Base-by-base conservation (phyloP, 2,888 invertebrate genomes). In the Calliscelio sp. region DNA sequence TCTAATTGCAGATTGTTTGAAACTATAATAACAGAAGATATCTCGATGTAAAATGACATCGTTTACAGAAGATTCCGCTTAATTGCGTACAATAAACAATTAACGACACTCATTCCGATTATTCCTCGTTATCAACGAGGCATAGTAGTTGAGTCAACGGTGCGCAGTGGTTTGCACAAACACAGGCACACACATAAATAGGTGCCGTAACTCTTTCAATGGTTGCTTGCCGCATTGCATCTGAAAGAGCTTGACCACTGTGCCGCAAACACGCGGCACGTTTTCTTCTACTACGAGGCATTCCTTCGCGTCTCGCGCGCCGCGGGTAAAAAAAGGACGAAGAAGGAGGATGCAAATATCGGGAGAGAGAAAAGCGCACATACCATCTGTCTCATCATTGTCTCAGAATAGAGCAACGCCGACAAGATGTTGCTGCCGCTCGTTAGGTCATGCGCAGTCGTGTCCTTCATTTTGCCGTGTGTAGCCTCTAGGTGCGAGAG, bases 331-430 rank as follows among this genome's bases (percentile, higher is more conserved):
- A n/a, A n/a, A n/a, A n/a, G n/a, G n/a, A n/a, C n/a, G n/a, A n/a
- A n/a, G n/a, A n/a, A n/a, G n/a, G n/a, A 65, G 83, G 85, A 85
- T 70, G 75, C 81, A 84, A 79, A 84, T 81, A 85, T 65, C 51
- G 2, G 63, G 51, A 32, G 70, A 73, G 55, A 55, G 80, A 74
- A 81, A 79, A 73, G 55, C 49, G 59, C 61, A 75, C 78, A 68
- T 81, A 84, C 91, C 92, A 92, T 90, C 92, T 92, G 92, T 90
- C 90, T 88, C 89, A 89, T 90, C 90, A 87, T 89, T 89, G 90
- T 88, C 91, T 91, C 91, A 90, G 92, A 91, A 91, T 92, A 92
- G 92, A 89, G 89, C 86, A 88, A 87, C 86, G 88, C 85, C 81
- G 79, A 84, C 86, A 87, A 86, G 87, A 87, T 86, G 86, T 85